Evolutionary conservation across 2,888 invertebrate species (phyloP), one percentile per base, ranked within the genome.

Genomic region (Lamellibrachia columna): DNA sequence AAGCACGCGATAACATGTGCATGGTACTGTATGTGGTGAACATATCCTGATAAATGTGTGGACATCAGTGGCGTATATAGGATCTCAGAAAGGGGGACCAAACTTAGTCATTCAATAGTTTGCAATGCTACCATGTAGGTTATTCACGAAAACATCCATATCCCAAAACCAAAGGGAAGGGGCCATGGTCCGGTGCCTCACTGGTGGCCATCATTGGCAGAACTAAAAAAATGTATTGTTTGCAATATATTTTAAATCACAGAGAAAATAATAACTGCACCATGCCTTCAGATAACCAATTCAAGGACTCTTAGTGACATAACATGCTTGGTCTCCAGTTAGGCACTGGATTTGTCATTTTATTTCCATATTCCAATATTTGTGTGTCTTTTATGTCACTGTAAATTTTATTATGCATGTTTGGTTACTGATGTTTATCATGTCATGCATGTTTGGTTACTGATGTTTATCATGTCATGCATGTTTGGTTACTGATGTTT

Each of bases 251-350:
- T 52, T 90, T 52, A 28, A 90, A 28, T 90, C n/a, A 53, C 58
- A n/a, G 28, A 52, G 7, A 90, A 90, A 90, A 53, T 53, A 11
- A 53, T 92, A 52, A 75, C n/a, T 92, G 75, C 91, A 52, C 75
- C 60, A n/a, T 28, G n/a, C n/a, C 75, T 40, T 90, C 8, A 58
- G 90, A 9, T 9, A 91, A 91, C 8, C n/a, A 52, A 11, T 4
- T 60, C 15, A 60, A 60, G 11, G 60, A 60, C 22, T 4, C 15
- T 15, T 60, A 15, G 60, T 9, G 22, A 60, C 11, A 11, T 9
- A 0, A 11, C 40, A 60, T 15, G 15, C 11, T 60, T 15, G 7
- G 55, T 55, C 60, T 60, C 22, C 60, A 15, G 60, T 60, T 60
- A 22, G 8, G 40, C 40, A 40, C 40, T 60, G 22, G 22, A n/a